Base-by-base conservation (phyloP, 2,113 vertebrate species). In the Cyprichromis sp. region DNA sequence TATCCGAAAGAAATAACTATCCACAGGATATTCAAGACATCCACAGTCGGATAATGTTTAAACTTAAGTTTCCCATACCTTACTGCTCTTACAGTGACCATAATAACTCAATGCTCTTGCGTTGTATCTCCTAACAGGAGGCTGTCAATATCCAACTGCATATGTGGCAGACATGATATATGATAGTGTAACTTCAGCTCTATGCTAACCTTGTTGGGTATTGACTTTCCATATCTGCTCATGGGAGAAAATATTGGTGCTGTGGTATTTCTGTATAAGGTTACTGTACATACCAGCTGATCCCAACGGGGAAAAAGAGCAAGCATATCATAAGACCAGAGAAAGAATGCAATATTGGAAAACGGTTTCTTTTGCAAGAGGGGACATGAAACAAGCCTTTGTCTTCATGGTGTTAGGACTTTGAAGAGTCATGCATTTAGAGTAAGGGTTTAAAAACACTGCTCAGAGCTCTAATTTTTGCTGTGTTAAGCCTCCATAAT, bases 141-240 rank as follows among this genome's bases (percentile, higher is more conserved):
- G 57, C 82, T 91, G 92, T 91, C 94, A 94, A 93, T 94, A 93
- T 66, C 45, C 73, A 16, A 66, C 87, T 93, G 84, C 84, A 85
- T 90, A 93, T 86, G 81, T 89, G 91, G 81, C 87, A 90, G 85
- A 86, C 42, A 50, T 90, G 91, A 93, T 87, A 95, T 89, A 90
- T 76, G 91, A 95, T 91, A 89, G 76, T 66, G 93, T 91, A 94
- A 93, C 85, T 86, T 82, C 85, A 95, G 93, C 93, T 91, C 84
- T 57, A 84, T 85, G 66, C 71, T 91, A 88, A 91, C 86, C 88
- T 87, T 68, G 86, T 90, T 90, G 63, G 6, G n/a, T 93, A 95
- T 94, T 85, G 91, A 88, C 81, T 91, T 40, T 91, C 91, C 47
- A 88, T 93, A 92, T 91, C 73, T 88, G 66, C 87, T 91, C 84